phyloP scores from a whole-genome alignment of 2,797 vertebrate species.

The Chanos chanos region DNA sequence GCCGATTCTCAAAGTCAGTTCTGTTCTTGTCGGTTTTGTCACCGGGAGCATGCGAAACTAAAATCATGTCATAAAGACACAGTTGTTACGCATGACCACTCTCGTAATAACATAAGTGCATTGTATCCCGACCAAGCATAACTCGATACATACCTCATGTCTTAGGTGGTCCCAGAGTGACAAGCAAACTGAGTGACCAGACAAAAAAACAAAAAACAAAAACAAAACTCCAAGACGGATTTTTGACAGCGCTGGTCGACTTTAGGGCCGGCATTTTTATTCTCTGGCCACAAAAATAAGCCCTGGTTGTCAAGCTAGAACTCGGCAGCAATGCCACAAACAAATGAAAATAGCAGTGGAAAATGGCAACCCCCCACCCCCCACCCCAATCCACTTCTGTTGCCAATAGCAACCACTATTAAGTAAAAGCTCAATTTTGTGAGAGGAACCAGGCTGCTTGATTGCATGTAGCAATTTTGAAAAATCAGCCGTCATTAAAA shows the following conservation, averaged over 20 bases:
- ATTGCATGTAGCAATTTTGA: slow-evolving; percentile 59
- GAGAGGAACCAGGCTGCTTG: slow-evolving; percentile 45
- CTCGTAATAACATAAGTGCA: too few species aligned
- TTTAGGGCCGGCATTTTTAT: slow-evolving; percentile 19
- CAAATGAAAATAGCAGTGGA: slow-evolving; percentile 11
- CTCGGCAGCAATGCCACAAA: slow-evolving; percentile 31
- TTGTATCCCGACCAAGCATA: too few species aligned
- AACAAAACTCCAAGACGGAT: slow-evolving; percentile 1
- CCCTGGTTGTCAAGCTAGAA: not conserved
- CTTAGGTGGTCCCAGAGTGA: not conserved
- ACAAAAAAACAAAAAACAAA: slow-evolving; percentile 1
- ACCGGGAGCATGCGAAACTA: too few species aligned
- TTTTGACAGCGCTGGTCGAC: slow-evolving; percentile 22
- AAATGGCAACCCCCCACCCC: slow-evolving; percentile 3
- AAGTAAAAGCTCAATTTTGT: slow-evolving; percentile 46
- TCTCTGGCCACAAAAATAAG: slow-evolving; percentile 34
- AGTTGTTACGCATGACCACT: too few species aligned
- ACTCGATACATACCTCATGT: too few species aligned
- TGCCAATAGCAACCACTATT: slow-evolving; percentile 40
- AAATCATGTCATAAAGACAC: too few species aligned
- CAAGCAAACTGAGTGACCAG: not conserved
- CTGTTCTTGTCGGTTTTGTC: too few species aligned
- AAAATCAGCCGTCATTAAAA: slow-evolving; percentile 59
- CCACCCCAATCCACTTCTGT: slow-evolving; percentile 23
- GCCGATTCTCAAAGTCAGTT: too few species aligned